Evolutionary conservation across 2,888 invertebrate species (phyloP), one percentile per base, ranked within the genome.

Genomic region (Lasioglossum marginatum): DNA sequence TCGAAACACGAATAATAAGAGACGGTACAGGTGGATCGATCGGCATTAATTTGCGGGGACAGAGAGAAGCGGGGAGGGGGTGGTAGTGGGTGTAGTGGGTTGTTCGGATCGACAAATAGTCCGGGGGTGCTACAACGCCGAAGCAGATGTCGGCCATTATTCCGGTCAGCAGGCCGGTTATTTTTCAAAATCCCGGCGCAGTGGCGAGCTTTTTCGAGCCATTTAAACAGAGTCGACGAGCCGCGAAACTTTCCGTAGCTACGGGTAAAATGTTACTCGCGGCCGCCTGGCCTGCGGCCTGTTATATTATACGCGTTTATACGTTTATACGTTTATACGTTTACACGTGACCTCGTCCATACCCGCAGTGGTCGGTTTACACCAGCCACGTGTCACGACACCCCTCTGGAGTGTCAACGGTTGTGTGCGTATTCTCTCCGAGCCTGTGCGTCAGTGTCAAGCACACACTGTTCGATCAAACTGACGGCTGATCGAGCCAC

Each of bases 231-330:
- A 68, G 43, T 60, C 27, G 37, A 57, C 60, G 48, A 43, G 75
- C 52, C 68, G n/a, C 68, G 57, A 75, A 81, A 72, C 77, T 84
- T 87, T 73, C 85, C 52, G 52, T 23, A 52, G 52, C 85, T 43
- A 40, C 23, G 68, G 34, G 68, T 71, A 86, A 81, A 84, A 88
- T 79, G 86, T 89, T 89, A 87, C 77, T 84, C 74, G 85, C 5
- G 16, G 16, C 14, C 48, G 60, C 8, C 52, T 27, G 75, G 45
- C 76, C 77, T 70, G 81, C 43, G 63, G 82, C 78, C 82, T 83
- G 82, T 83, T 88, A 75, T 81, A 82, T 85, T 80, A 84, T 83
- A 83, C 81, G 70, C 77, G 68, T 77, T 84, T 82, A 81, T 81
- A 82, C 78, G 72, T 90, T 86, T 88, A 73, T 31, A 31, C 43